Evolutionary conservation across 1,140 invertebrate species (phyloP), one percentile per base, ranked within the genome.

Genomic region (Trypoxylus dichotomus): DNA sequence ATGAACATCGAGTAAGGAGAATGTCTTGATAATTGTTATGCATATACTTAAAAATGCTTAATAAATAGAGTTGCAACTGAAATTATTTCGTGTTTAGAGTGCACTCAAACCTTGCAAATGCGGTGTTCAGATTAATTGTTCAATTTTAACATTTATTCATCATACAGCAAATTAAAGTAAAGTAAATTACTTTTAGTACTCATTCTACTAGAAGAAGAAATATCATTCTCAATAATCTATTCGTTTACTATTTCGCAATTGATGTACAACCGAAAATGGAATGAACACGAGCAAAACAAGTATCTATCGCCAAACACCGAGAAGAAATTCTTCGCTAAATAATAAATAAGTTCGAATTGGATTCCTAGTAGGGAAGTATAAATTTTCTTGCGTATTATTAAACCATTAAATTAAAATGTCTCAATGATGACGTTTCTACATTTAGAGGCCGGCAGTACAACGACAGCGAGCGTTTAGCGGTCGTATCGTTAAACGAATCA

Each of bases 401-500:
- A 63, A 63, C 60, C 60, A 63, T 63, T 63, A 63, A 63, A 63
- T 63, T 63, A 63, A 63, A 63, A 63, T 63, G 60, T 63, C 19
- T 13, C 21, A 63, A 63, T 27, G 60, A 63, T 63, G 60, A 63
- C 60, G 60, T 63, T 63, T 11, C 19, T 63, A 63, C 60, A n/a
- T 63, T 63, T 24, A 19, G 25, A 63, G 10, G n/a, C 43, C 7
- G 19, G 60, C 8, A 24, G 21, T 19, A 24, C 21, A 63, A 63
- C 60, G 60, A 24, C 21, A 63, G 60, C n/a, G 25, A 58, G 0
- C 8, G 13, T 63, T 63, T 25, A 63, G 60, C 60, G 21, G 21
- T 24, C 60, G 60, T 73, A 73, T 73, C 71, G 27, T 73, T 73
- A 73, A 73, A 37, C 71, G 71, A 73, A 73, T 37, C 71, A 63